Base-by-base conservation (phyloP, 2,113 vertebrate genomes). In the Poicephalus meyeri region DNA sequence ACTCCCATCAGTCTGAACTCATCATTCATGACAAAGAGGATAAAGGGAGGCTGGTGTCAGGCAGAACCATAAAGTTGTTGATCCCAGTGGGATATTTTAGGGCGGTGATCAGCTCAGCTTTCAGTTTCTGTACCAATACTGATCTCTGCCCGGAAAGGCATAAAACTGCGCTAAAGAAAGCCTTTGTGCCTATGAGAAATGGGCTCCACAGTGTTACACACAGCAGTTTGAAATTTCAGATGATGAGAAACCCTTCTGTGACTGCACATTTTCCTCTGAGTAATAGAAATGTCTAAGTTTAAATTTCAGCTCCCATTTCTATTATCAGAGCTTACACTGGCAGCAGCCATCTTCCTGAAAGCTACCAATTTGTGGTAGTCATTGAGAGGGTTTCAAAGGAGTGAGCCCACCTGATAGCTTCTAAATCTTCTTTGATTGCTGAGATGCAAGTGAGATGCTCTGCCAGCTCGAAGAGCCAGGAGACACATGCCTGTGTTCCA, bases 261-360 rank as follows among this genome's bases (percentile, higher is more conserved):
- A 66, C 78, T 74, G 60, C 55, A 56, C 64, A 56, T 95, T 95
- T 88, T 82, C 87, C 47, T 84, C 82, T 49, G 52, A 81, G 80
- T 84, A 92, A 92, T 68, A 76, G 86, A 93, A 91, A 91, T 89
- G 81, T 77, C 89, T 52, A 18, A 58, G 92, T 96, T 95, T 95
- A 91, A 91, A 91, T 92, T 96, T 96, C 95, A 92, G 77, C 77
- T 80, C 80, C 92, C 66, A 46, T 94, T 96, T 95, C 94, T 94
- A 6, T 83, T 96, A 91, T 85, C 89, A 92, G 88, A 89, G 61
- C 80, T 89, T 65, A 74, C 28, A 4, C 53, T 33, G 61, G 49
- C 73, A 91, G 69, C 84, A 92, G 86, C 61, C 3, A 1, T 61
- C 61, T 66, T 64, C 79, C 90, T 83, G 84, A 93, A 94, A 93